Evolutionary conservation across 1,140 invertebrate genomes (phyloP).

Genomic region (Cydia amplana): DNA sequence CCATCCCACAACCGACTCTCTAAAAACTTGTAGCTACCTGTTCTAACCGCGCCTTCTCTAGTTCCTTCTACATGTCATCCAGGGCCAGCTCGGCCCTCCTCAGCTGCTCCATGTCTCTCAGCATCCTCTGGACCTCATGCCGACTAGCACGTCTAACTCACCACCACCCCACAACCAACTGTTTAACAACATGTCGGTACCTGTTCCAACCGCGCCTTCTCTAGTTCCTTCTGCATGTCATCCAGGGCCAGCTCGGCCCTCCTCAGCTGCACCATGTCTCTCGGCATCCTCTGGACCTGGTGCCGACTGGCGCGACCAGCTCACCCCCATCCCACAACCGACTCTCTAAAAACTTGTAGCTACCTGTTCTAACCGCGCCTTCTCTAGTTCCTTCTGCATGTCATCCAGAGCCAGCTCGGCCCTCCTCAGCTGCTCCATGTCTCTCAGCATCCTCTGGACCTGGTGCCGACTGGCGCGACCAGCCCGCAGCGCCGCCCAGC

Average conservation of each 20-base stretch:
- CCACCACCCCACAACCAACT: not conserved
- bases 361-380: slow-evolving; percentile 73
- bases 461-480: slow-evolving; percentile 92
- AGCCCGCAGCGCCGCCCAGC: slow-evolving; percentile 93
- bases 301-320: slow-evolving; percentile 72
- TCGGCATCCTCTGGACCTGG: slow-evolving; percentile 93
- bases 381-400: slow-evolving; percentile 87
- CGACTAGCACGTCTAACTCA: slow-evolving; percentile 62
- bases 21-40: slow-evolving; percentile 35
- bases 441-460: slow-evolving; percentile 92
- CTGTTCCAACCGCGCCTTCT: slow-evolving; percentile 78
- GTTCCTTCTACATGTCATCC: slow-evolving; percentile 81
- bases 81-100: slow-evolving; percentile 93
- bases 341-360: not conserved
- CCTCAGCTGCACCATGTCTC: slow-evolving; percentile 95
- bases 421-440: slow-evolving; percentile 94
- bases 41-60: slow-evolving; percentile 78
- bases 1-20: not conserved
- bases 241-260: slow-evolving; percentile 92
- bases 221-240: slow-evolving; percentile 88
- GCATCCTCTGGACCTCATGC: slow-evolving; percentile 91
- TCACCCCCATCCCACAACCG: not conserved
- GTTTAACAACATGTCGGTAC: not conserved
- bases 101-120: slow-evolving; percentile 95
- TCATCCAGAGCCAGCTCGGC: slow-evolving; percentile 93